A percentile compares a stretch with the other conserved stretches of the same genome.
These are phyloP conservation scores for Hemithea aestivaria DNA, from an alignment of 2,888 invertebrate species.

Conservation along the genomic window DNA sequence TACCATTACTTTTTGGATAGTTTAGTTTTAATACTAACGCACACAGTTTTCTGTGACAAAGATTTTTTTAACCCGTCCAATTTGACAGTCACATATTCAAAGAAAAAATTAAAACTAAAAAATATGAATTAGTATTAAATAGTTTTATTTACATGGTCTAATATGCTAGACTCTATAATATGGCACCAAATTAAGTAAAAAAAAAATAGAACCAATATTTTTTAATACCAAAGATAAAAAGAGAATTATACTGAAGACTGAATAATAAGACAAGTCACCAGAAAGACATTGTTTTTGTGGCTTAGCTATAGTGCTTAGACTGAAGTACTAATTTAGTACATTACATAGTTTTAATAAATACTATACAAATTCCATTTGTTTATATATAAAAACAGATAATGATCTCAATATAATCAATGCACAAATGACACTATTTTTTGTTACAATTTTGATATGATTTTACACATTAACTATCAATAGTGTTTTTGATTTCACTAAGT, in stretches of 20 bases:
- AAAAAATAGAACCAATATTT: conserved; percentile 16
- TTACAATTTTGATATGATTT: conserved; percentile 52
- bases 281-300: conserved; percentile 30
- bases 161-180: conserved; percentile 33
- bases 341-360: conserved; percentile 15
- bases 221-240: conserved; percentile 17
- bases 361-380: conserved; percentile 22
- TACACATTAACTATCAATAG: conserved; percentile 28
- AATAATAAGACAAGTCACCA: conserved; percentile 24
- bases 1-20: conserved; percentile 26
- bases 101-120: background rate
- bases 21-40: no score
- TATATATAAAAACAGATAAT: conserved; percentile 23
- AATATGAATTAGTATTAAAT: conserved; percentile 12
- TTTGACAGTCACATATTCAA: no score
- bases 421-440: conserved; percentile 29
- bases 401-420: conserved; percentile 27
- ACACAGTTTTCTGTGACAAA: no score
- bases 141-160: conserved; percentile 11
- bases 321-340: conserved; percentile 18
- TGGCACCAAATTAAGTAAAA: conserved; percentile 50
- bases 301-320: conserved; percentile 20
- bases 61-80: no score
- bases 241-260: background rate
- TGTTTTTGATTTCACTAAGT: conserved; percentile 15